Evolutionary conservation across 2,797 vertebrate species (phyloP).

Genomic region (Pipistrellus kuhlii): DNA sequence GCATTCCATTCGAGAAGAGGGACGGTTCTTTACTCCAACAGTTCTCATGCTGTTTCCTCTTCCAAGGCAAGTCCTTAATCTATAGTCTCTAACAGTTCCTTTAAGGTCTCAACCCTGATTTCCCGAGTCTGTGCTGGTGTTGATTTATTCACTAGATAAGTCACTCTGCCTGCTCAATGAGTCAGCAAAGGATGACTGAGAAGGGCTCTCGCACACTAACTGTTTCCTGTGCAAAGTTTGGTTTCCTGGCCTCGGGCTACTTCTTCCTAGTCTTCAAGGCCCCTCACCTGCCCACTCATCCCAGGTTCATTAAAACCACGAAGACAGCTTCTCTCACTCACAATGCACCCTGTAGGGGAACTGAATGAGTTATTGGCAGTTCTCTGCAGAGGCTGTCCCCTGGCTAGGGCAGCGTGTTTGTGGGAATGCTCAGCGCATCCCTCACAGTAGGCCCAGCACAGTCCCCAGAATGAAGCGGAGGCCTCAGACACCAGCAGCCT

Average conservation of each 20-base stretch:
- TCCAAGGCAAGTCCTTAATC: slow-evolving; percentile 43
- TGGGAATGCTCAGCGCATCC: background rate
- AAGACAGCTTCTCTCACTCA: slow-evolving; percentile 48
- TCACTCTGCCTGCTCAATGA: slow-evolving; percentile 77
- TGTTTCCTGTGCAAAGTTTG: slow-evolving; percentile 57
- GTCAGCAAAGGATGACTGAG: slow-evolving; percentile 76
- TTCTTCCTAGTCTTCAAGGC: slow-evolving; percentile 51
- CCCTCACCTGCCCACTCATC: slow-evolving; percentile 46
- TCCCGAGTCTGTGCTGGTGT: background rate
- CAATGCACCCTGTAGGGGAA: background rate
- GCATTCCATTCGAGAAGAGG: background rate
- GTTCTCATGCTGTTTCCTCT: background rate
- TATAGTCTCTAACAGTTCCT: slow-evolving; percentile 47
- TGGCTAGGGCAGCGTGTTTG: background rate
- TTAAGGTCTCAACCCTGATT: slow-evolving; percentile 63
- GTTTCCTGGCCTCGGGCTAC: slow-evolving; percentile 65
- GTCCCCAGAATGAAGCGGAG: slow-evolving; percentile 11
- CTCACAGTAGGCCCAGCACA: background rate
- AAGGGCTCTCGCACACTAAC: slow-evolving; percentile 37
- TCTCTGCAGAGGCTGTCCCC: background rate
- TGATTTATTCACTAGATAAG: slow-evolving; percentile 69
- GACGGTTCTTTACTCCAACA: background rate
- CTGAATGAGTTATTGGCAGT: slow-evolving; percentile 25
- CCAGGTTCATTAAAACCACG: slow-evolving; percentile 54
- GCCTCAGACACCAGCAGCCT: slow-evolving; percentile 2